phyloP scores from a whole-genome alignment of 2,888 invertebrate genomes.

The Lycaena phlaeas region DNA sequence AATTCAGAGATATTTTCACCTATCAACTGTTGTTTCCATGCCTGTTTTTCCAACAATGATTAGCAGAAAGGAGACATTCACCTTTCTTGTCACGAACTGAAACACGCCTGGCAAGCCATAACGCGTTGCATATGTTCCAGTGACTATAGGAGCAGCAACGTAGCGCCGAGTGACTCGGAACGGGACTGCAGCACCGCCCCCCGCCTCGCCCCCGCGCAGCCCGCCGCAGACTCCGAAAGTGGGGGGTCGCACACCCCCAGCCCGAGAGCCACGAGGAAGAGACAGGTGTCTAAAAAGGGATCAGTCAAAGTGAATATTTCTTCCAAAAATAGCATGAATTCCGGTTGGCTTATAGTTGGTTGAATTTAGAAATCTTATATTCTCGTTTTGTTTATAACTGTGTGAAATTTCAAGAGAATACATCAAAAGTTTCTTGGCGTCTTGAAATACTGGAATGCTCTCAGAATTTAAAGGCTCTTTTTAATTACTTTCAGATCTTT shows the following conservation, averaged over 20 bases:
- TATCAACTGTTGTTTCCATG: too few species aligned
- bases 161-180: slow-evolving; percentile 92
- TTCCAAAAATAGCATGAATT: neutral
- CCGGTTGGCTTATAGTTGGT: neutral
- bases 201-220: slow-evolving; percentile 39
- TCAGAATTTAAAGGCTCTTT: too few species aligned
- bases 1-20: too few species aligned
- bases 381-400: neutral
- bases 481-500: too few species aligned
- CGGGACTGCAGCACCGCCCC: slow-evolving; percentile 85
- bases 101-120: too few species aligned
- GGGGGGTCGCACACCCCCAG: slow-evolving; percentile 91
- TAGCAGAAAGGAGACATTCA: too few species aligned
- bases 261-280: slow-evolving; percentile 84
- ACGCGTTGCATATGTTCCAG: slow-evolving; percentile 75
- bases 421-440: too few species aligned
- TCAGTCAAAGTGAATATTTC: slow-evolving; percentile 2
- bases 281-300: slow-evolving; percentile 71
- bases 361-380: too few species aligned
- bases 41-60: too few species aligned
- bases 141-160: slow-evolving; percentile 93
- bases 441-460: too few species aligned
- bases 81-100: too few species aligned
- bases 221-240: slow-evolving; percentile 83
- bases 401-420: too few species aligned